Percentiles rank a stretch among this genome's conserved stretches.
Evolutionary conservation across 2,797 vertebrate genomes (phyloP).

Genomic region (Sebastolobus alascanus): DNA sequence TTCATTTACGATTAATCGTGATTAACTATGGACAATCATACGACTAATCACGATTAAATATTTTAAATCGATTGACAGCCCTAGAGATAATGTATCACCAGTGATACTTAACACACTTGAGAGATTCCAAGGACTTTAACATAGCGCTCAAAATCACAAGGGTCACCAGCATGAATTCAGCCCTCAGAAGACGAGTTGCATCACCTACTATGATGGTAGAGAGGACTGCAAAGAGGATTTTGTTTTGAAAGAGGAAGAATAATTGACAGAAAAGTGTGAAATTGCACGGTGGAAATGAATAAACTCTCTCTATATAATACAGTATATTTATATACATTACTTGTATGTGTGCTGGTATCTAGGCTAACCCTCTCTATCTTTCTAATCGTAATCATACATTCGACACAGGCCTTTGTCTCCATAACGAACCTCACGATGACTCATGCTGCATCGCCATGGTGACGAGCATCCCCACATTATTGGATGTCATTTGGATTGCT

Average conservation of each 20-base stretch:
- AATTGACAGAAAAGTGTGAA: slow-evolving; percentile 28
- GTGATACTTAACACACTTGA: neutral
- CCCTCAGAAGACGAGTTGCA: neutral
- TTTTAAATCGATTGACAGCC: too few species aligned
- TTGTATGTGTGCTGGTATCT: slow-evolving; percentile 37
- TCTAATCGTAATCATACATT: slow-evolving; percentile 51
- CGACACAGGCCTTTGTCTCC: slow-evolving; percentile 54
- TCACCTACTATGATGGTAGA: neutral
- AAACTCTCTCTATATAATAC: neutral
- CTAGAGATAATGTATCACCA: neutral
- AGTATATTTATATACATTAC: slow-evolving; percentile 23
- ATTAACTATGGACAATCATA: too few species aligned
- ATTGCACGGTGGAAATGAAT: slow-evolving; percentile 6
- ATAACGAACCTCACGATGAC: slow-evolving; percentile 51
- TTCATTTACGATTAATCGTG: too few species aligned
- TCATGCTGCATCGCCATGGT: slow-evolving; percentile 59
- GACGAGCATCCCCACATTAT: slow-evolving; percentile 49
- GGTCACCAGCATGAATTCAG: neutral
- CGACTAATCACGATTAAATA: too few species aligned
- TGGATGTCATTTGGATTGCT: slow-evolving; percentile 45
- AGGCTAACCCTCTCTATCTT: slow-evolving; percentile 36
- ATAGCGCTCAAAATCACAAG: neutral
- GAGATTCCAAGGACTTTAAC: neutral
- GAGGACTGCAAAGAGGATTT: slow-evolving; percentile 14
- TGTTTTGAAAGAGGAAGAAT: slow-evolving; percentile 29